A percentile compares a stretch with the other conserved stretches of the same genome.
phyloP scores from a whole-genome alignment of 2,888 invertebrate genomes.

The Tetropium fuscum region DNA sequence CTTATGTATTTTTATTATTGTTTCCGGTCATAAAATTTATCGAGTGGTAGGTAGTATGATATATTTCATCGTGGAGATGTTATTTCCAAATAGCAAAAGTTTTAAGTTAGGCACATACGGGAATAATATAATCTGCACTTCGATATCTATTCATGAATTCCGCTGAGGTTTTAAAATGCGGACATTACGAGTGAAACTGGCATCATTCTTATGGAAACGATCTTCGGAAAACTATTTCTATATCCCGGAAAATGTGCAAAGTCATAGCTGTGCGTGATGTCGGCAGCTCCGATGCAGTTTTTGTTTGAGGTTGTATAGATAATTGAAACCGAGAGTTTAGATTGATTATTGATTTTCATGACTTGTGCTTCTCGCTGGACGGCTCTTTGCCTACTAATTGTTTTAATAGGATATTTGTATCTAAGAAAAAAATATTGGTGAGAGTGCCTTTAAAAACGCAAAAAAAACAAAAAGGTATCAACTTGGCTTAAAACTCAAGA shows the following conservation, averaged over 20 bases:
- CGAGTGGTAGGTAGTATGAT: too few relatives aligned
- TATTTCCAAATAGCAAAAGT: conserved; percentile 8
- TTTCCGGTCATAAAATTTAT: too few relatives aligned
- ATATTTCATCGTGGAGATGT: too few relatives aligned
- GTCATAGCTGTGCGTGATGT: conserved; percentile 39
- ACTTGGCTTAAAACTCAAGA: background rate
- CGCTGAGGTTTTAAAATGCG: conserved; percentile 1
- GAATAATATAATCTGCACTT: conserved; percentile 3
- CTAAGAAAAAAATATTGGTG: background rate
- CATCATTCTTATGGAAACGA: conserved; percentile 3
- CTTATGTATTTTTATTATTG: too few relatives aligned
- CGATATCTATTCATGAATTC: conserved; percentile 12
- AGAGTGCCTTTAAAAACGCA: too few relatives aligned
- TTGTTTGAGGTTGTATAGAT: conserved; percentile 38
- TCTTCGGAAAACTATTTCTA: conserved; percentile 28
- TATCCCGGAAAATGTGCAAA: conserved; percentile 40
- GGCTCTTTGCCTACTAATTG: conserved; percentile 38
- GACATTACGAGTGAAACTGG: background rate
- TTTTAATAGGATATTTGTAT: conserved; percentile 23
- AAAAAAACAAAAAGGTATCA: background rate
- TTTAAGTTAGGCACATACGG: conserved; percentile 4
- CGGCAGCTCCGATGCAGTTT: conserved; percentile 29
- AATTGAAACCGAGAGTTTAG: conserved; percentile 49
- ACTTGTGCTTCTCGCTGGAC: conserved; percentile 36
- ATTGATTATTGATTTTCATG: conserved; percentile 51